phyloP scores from a whole-genome alignment of 2,797 vertebrate species.

The Coregonus sp. region DNA sequence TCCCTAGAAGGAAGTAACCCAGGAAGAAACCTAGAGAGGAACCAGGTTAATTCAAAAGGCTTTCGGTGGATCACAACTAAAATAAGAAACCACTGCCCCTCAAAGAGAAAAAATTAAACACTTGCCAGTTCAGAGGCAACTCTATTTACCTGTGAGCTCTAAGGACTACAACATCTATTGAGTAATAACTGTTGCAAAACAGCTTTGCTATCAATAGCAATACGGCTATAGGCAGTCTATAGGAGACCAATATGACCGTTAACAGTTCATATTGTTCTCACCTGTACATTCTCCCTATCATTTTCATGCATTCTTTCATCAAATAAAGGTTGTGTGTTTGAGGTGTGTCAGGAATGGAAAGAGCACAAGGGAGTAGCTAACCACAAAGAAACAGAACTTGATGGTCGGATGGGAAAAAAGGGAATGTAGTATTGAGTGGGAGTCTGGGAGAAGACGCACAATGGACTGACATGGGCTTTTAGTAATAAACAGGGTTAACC shows the following conservation, averaged over 20 bases:
- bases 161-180: background rate
- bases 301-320: slow-evolving; percentile 54
- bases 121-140: background rate
- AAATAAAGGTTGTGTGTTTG: slow-evolving; percentile 59
- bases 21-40: too few species aligned
- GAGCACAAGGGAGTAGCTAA: slow-evolving; percentile 21
- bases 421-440: background rate
- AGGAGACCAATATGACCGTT: background rate
- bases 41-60: background rate
- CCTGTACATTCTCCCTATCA: slow-evolving; percentile 42
- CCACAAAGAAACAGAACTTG: background rate
- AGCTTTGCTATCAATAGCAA: background rate
- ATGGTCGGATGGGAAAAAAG: background rate
- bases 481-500: slow-evolving; percentile 58
- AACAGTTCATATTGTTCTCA: background rate
- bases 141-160: background rate
- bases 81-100: background rate
- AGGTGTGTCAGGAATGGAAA: slow-evolving; percentile 64
- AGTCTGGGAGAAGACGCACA: background rate
- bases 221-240: background rate
- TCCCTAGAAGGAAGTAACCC: too few species aligned
- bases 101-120: background rate
- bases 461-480: slow-evolving; percentile 41
- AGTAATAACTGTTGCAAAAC: background rate
- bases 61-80: background rate